Percentiles rank a stretch among this genome's conserved stretches.
Evolutionary conservation across 2,888 invertebrate species (phyloP).

Genomic region (Cephus spinipes): DNA sequence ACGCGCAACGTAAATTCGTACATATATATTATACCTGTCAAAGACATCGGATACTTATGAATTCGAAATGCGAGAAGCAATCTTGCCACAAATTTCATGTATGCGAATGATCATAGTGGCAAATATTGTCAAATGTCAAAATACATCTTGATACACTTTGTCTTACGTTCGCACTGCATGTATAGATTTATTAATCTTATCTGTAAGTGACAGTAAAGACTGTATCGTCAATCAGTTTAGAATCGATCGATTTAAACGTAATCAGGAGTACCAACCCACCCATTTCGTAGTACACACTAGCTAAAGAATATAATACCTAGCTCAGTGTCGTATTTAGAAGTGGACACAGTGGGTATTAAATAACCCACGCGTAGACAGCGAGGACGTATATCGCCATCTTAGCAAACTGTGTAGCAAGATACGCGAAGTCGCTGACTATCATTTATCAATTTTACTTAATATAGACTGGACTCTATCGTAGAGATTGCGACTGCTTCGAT

Average conservation of each 20-base stretch:
- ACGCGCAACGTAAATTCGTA: neutral
- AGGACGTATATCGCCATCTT: neutral
- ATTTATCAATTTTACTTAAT: neutral
- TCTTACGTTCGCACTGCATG: neutral
- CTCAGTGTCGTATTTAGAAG: conserved; percentile 23
- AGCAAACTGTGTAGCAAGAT: neutral
- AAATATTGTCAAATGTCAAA: neutral
- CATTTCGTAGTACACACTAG: neutral
- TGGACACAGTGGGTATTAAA: conserved; percentile 21
- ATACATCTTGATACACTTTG: neutral
- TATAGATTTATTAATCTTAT: neutral
- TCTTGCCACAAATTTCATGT: neutral
- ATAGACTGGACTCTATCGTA: neutral
- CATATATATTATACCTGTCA: neutral
- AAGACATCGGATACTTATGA: neutral
- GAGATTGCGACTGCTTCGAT: neutral
- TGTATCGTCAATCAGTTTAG: neutral
- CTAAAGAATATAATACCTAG: conserved; percentile 14
- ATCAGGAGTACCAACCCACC: neutral
- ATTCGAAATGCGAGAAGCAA: neutral
- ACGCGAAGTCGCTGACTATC: neutral
- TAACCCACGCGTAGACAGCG: conserved; percentile 13
- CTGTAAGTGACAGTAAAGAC: neutral
- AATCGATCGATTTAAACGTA: neutral
- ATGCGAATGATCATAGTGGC: neutral